Conservation (phyloP, 2,888 invertebrate species). For the Gymnocheta viridis region DNA sequence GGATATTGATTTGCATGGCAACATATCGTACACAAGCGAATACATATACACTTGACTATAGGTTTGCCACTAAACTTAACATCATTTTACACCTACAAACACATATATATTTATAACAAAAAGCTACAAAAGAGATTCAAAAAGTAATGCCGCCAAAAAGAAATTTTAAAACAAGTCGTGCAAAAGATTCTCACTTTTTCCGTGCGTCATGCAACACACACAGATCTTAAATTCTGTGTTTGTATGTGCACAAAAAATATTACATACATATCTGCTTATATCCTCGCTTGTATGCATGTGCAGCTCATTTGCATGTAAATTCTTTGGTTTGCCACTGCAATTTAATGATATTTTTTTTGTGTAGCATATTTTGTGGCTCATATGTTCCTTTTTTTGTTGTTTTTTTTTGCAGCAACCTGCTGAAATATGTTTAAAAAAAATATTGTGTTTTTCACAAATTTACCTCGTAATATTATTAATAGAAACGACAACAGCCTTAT, state of each 20-base stretch:
- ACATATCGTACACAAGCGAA: not conserved
- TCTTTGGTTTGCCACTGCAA: slow-evolving; percentile 70
- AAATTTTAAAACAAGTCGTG: slow-evolving; percentile 35
- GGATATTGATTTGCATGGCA: slow-evolving; percentile 65
- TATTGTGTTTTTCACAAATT: not conserved
- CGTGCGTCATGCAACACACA: not conserved
- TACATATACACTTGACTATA: slow-evolving; percentile 19
- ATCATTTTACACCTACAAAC: slow-evolving; percentile 66
- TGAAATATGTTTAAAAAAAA: slow-evolving; percentile 31
- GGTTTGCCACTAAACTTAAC: slow-evolving; percentile 65
- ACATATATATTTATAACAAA: too few relatives aligned
- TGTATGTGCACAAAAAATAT: not conserved
- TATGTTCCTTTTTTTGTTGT: slow-evolving; percentile 43
- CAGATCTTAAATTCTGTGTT: not conserved
- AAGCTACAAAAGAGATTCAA: not conserved
- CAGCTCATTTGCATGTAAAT: slow-evolving; percentile 70
- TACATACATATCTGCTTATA: not conserved
- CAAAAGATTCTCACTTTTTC: not conserved
- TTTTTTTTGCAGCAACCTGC: slow-evolving; percentile 8
- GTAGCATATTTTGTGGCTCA: slow-evolving; percentile 69
- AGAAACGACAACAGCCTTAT: slow-evolving; percentile 68
- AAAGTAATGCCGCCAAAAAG: slow-evolving; percentile 54
- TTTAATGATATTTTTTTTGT: slow-evolving; percentile 67
- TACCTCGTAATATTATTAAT: slow-evolving; percentile 66
- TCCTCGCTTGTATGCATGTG: not conserved